Percentiles rank a stretch among this genome's conserved stretches.
Evolutionary conservation across 2,888 invertebrate species (phyloP).

Genomic region (Cepaea hortensis): DNA sequence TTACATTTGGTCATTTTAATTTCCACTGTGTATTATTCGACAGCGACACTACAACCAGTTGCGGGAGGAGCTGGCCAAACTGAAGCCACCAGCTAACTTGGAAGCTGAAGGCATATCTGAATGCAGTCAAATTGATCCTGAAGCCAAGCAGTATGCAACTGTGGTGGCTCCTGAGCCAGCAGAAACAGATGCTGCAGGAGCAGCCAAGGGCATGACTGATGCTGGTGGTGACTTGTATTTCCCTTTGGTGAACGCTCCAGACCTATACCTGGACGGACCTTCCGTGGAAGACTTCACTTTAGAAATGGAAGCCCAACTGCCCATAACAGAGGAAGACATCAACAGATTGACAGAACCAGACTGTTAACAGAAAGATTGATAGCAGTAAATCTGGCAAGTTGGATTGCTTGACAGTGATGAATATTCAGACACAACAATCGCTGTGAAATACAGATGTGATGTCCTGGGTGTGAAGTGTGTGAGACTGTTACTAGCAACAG

Average conservation of each 20-base stretch:
- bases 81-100: conserved; percentile 82
- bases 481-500: too few relatives aligned
- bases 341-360: conserved; percentile 24
- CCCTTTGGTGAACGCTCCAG: conserved; percentile 6
- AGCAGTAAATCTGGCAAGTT: not conserved
- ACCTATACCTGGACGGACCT: conserved; percentile 23
- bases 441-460: not conserved
- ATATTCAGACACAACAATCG: not conserved
- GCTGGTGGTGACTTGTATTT: conserved; percentile 26
- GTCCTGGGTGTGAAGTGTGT: too few relatives aligned
- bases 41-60: conserved; percentile 89
- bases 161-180: conserved; percentile 52
- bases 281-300: conserved; percentile 26
- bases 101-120: conserved; percentile 58
- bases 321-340: conserved; percentile 15
- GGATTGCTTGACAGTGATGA: not conserved
- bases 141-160: conserved; percentile 65
- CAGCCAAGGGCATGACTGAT: not conserved
- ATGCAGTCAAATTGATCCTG: conserved; percentile 61
- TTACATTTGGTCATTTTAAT: too few relatives aligned
- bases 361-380: conserved; percentile 15
- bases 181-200: not conserved
- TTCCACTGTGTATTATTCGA: conserved; percentile 56
- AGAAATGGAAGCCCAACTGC: not conserved
- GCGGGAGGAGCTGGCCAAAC: conserved; percentile 89